Base-by-base conservation (phyloP, 1,140 invertebrate genomes). In the Trichoplusia ni region DNA sequence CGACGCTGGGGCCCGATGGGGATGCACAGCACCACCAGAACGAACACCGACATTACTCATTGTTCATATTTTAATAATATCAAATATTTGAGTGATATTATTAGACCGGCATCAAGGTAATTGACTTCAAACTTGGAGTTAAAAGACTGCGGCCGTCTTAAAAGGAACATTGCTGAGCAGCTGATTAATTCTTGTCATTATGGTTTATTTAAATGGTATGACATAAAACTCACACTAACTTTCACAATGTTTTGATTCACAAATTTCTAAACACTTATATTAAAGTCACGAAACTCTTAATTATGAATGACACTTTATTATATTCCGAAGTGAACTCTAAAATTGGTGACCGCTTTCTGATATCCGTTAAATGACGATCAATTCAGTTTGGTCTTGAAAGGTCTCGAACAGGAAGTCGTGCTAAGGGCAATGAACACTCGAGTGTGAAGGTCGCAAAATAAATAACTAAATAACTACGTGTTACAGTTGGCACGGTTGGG, bases 1-100 rank as follows among this genome's bases (percentile, higher is more conserved):
- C 79, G 82, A 84, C 86, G 83, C 75, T 58, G 82, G 58, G 84
- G 79, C 85, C 84, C 77, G 70, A 60, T 75, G 78, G 79, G 82
- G 79, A 75, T 81, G 73, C 56, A 73, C 62, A 54, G 66, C 51
- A 65, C 64, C 59, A 71, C 62, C 59, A 64, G 40, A 68, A 37
- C 40, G 16, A 27, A 35, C 54, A 31, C 46, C 19, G 31, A 42
- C 27, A 64, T 65, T 65, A 65, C 25, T 58, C 63, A 65, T 65
- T 46, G 59, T 51, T 62, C 46, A 60, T 38, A 35, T 49, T 65
- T 31, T 27, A 18, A 37, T 47, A 14, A 47, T 27, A 29, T n/a
- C 11, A 49, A 31, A 49, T 49, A 49, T n/a, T n/a, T n/a, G n/a
- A n/a, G n/a, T n/a, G n/a, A n/a, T n/a, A n/a, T n/a, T n/a, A n/a